Percentiles rank a stretch among this genome's conserved stretches.
Conservation (phyloP, 2,113 vertebrate genomes). For the Hipposideros armiger region DNA sequence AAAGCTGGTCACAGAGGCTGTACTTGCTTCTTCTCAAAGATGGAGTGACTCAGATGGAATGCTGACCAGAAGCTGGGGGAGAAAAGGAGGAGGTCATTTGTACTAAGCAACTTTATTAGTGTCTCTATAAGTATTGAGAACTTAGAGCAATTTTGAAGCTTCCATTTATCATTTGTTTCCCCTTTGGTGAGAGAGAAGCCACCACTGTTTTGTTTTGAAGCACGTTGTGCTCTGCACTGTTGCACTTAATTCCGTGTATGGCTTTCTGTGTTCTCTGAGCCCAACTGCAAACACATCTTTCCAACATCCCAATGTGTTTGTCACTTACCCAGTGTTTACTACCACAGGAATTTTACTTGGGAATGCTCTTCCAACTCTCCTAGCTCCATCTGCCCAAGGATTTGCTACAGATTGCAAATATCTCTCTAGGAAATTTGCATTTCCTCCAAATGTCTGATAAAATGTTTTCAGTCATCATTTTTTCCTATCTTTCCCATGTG, state of each 20-base stretch:
- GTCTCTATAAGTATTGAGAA: neutral
- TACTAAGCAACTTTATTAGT: neutral
- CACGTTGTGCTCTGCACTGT: neutral
- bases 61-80: neutral
- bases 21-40: neutral
- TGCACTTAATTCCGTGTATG: neutral
- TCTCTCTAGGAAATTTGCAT: slow-evolving; percentile 62
- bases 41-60: neutral
- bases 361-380: slow-evolving; percentile 42
- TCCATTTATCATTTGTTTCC: slow-evolving; percentile 4
- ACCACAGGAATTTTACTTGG: neutral
- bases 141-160: neutral
- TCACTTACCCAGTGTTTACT: slow-evolving; percentile 51
- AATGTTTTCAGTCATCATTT: slow-evolving; percentile 18
- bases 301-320: neutral
- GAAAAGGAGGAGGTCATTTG: neutral
- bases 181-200: neutral
- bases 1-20: neutral
- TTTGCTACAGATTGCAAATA: neutral
- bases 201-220: slow-evolving; percentile 1
- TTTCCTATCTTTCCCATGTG: neutral
- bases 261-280: slow-evolving; percentile 23
- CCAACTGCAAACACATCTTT: slow-evolving; percentile 41
- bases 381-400: slow-evolving; percentile 66
- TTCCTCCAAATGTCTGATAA: slow-evolving; percentile 27